Percentiles rank a stretch among this genome's conserved stretches.
These are phyloP conservation scores for Palaemon carinicauda DNA, from an alignment of 1,140 invertebrate species.

Conservation along the genomic window DNA sequence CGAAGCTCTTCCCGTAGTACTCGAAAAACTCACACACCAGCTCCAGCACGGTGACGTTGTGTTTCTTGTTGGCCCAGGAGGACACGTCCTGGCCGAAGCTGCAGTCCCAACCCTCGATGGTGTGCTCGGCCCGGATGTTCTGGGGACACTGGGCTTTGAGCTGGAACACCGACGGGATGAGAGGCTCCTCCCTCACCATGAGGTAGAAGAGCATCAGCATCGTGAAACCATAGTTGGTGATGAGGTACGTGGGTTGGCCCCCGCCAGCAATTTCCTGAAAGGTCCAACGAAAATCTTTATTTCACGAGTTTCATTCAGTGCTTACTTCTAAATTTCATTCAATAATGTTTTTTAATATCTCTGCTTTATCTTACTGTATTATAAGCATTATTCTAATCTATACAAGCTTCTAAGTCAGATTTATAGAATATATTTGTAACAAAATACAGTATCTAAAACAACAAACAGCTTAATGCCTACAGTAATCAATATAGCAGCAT, in stretches of 20 bases:
- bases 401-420: too few species aligned
- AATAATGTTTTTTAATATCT: too few species aligned
- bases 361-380: too few species aligned
- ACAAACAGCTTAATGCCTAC: too few species aligned
- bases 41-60: slow-evolving; percentile 63
- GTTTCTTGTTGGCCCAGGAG: slow-evolving; percentile 48
- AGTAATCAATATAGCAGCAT: too few species aligned
- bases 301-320: too few species aligned
- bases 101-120: slow-evolving; percentile 67
- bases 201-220: slow-evolving; percentile 36
- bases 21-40: slow-evolving; percentile 71
- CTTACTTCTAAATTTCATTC: too few species aligned
- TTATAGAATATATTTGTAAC: too few species aligned
- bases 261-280: slow-evolving; percentile 41
- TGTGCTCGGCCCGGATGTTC: background rate
- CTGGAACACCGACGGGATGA: slow-evolving; percentile 65
- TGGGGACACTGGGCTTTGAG: slow-evolving; percentile 62
- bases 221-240: slow-evolving; percentile 36
- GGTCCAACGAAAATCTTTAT: too few species aligned
- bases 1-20: slow-evolving; percentile 69
- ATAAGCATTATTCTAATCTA: too few species aligned
- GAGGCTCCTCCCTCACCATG: slow-evolving; percentile 58
- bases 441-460: too few species aligned
- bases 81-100: slow-evolving; percentile 63
- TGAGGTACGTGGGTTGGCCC: slow-evolving; percentile 16